Conservation (phyloP, 2,888 invertebrate species). For the Mechanitis mazaeus region DNA sequence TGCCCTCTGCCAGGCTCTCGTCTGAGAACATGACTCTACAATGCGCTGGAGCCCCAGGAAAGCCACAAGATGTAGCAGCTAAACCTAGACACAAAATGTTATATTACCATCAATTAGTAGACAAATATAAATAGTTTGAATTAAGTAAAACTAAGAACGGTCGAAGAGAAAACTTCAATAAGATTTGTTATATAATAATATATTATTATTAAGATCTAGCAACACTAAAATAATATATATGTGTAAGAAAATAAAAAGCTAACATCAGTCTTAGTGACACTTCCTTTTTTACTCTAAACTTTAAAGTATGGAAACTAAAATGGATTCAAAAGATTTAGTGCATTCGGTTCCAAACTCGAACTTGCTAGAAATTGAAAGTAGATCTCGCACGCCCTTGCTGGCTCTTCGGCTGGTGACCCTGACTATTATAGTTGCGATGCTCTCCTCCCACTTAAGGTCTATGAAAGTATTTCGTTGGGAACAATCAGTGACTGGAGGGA, state of each 20-base stretch:
- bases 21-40: conserved; percentile 87
- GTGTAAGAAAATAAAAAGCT: no score
- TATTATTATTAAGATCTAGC: no score
- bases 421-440: conserved; percentile 36
- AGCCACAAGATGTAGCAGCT: conserved; percentile 78
- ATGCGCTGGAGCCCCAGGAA: conserved; percentile 94
- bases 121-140: no score
- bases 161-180: not conserved
- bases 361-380: conserved; percentile 7
- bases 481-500: conserved; percentile 51
- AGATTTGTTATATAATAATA: not conserved
- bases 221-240: no score
- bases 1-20: conserved; percentile 74
- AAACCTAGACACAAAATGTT: conserved; percentile 38
- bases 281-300: no score
- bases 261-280: no score
- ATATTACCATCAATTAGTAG: no score
- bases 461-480: conserved; percentile 58
- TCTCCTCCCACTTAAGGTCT: conserved; percentile 49
- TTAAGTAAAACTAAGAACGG: no score
- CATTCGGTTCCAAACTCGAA: not conserved
- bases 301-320: not conserved
- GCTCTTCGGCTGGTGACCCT: conserved; percentile 39
- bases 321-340: not conserved
- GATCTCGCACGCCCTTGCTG: conserved; percentile 29